Conservation (phyloP, 2,797 vertebrate genomes). For the Phoeniculus purpureus region DNA sequence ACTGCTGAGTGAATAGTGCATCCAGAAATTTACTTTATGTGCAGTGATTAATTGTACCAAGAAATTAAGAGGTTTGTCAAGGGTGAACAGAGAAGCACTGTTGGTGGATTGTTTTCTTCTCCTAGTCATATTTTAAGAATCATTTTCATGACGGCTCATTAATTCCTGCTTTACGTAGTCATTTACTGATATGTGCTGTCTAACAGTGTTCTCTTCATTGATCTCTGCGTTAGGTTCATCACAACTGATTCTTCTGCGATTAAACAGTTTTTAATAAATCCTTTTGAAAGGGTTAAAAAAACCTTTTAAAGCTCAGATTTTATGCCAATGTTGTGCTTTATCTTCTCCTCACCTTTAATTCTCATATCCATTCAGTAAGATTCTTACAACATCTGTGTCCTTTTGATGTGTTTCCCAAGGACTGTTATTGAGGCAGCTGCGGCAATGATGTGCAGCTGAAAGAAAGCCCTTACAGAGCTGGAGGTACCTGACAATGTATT, state of each 20-base stretch:
- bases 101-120: background rate
- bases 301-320: background rate
- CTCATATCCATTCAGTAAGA: background rate
- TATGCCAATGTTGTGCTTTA: background rate
- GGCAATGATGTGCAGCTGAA: background rate
- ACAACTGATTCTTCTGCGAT: background rate
- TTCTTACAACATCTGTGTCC: background rate
- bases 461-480: background rate
- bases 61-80: background rate
- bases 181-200: background rate
- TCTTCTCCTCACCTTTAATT: background rate
- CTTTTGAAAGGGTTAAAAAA: background rate
- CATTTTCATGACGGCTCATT: background rate
- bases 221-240: background rate
- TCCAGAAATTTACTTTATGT: background rate
- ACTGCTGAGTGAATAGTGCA: background rate
- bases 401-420: constrained; percentile 18
- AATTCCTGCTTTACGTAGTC: background rate
- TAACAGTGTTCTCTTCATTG: background rate
- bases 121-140: background rate
- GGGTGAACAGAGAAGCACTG: background rate
- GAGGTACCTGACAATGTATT: constrained; percentile 22
- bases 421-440: constrained; percentile 14
- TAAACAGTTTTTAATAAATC: background rate
- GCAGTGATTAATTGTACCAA: background rate